A percentile compares a stretch with the other conserved stretches of the same genome.
These are phyloP conservation scores for Cettia cetti DNA, from an alignment of 2,113 vertebrate genomes.

Conservation along the genomic window DNA sequence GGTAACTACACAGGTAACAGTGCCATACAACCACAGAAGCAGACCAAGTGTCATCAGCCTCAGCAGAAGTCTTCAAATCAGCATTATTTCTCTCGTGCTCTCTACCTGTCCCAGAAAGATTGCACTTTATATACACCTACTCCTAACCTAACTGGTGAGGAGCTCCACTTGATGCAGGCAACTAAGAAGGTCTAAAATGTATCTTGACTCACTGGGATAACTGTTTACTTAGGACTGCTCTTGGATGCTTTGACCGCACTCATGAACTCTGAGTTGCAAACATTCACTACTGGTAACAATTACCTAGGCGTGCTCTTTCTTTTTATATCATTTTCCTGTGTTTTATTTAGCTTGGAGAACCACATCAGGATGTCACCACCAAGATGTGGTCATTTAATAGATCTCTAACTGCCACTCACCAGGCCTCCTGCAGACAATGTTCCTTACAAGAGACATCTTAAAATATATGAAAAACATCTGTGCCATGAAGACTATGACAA, in stretches of 20 bases:
- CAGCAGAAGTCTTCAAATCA: neutral
- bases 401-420: constrained; percentile 55
- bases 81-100: neutral
- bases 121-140: neutral
- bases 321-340: constrained; percentile 65
- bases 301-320: constrained; percentile 67
- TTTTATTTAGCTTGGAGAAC: constrained; percentile 74
- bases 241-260: constrained; percentile 34
- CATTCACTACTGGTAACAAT: constrained; percentile 71
- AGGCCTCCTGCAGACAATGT: constrained; percentile 18
- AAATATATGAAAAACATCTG: constrained; percentile 55
- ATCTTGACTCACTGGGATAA: neutral
- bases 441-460: constrained; percentile 59
- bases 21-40: neutral
- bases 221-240: constrained; percentile 31
- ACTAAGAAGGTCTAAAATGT: neutral
- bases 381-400: constrained; percentile 44
- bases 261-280: constrained; percentile 40
- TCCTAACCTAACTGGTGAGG: neutral
- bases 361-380: constrained; percentile 62
- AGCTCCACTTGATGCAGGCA: neutral
- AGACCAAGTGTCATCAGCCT: neutral
- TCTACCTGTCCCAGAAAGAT: neutral
- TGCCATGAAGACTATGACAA: neutral
- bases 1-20: neutral